A percentile compares a stretch with the other conserved stretches of the same genome.
These are phyloP conservation scores for Bembecia ichneumoniformis DNA, from an alignment of 2,888 invertebrate species.

Conservation along the genomic window DNA sequence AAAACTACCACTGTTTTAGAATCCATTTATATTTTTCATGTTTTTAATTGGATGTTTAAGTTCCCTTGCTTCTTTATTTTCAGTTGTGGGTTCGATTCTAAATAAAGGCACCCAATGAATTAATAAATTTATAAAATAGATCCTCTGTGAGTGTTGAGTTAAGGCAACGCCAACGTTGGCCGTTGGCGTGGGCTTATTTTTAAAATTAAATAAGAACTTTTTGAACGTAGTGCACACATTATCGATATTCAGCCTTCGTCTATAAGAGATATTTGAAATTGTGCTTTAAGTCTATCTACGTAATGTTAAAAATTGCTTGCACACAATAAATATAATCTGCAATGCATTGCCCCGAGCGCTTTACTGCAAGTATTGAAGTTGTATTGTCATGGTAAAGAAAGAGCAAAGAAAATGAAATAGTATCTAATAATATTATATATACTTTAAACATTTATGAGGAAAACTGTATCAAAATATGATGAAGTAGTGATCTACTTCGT, in stretches of 20 bases:
- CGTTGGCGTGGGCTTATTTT: too few species aligned
- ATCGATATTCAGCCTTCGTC: neutral
- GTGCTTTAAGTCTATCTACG: conserved; percentile 17
- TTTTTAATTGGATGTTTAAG: too few species aligned
- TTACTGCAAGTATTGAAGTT: conserved; percentile 34
- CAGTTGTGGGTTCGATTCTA: too few species aligned
- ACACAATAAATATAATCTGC: conserved; percentile 29
- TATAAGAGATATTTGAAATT: conserved; percentile 13
- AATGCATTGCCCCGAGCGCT: conserved; percentile 37
- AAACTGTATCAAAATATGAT: neutral
- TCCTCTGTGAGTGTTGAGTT: too few species aligned
- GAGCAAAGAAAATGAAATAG: neutral
- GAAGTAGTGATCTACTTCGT: too few species aligned
- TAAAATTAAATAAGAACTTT: neutral
- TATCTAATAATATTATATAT: neutral
- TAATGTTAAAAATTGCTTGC: conserved; percentile 27
- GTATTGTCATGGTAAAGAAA: conserved; percentile 24
- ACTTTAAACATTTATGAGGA: neutral
- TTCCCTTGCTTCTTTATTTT: too few species aligned
- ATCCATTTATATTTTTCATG: too few species aligned
- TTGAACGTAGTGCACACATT: neutral
- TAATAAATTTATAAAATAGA: too few species aligned
- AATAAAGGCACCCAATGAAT: too few species aligned
- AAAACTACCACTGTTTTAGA: too few species aligned
- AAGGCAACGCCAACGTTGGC: too few species aligned